Base-by-base conservation (phyloP, 2,888 invertebrate genomes). In the Trissolcus brochymenae region DNA sequence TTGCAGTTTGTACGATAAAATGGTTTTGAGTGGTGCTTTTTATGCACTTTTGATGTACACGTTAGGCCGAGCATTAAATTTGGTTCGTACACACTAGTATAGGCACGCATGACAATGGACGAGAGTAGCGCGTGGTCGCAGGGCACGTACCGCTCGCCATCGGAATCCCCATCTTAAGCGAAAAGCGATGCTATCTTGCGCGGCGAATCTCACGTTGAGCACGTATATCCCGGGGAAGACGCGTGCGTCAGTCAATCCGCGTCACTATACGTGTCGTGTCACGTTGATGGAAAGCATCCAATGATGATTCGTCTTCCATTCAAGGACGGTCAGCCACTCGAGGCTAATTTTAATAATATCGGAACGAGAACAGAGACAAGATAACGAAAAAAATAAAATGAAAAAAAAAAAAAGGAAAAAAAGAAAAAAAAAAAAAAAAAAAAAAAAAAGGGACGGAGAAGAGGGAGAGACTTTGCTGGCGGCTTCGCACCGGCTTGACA, bases 401-500 rank as follows among this genome's bases (percentile, higher is more conserved):
- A 21, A 21, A 25, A 13, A 29, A 21, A 59, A 64, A 46, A 1
- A 41, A 41, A 35, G 19, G 40, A 55, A 62, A 56, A 55, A 17
- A 16, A 54, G 73, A 56, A 66, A 64, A 43, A 41, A 35, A 29
- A 40, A 25, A 41, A 35, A 29, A 43, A 53, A 64, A 56, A 50
- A 25, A 21, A 56, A 71, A 56, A 62, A 67, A 67, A 66, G 57
- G 57, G 70, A 54, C 43, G 56, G 51, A 41, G 55, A 62, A 49
- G 60, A 56, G 50, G 49, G n/a, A 53, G 62, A 81, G 81, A 79
- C 81, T 79, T 80, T 80, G 80, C 83, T 84, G 82, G 84, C 82
- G 83, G 83, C 82, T 85, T 85, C 84, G 84, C 83, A 82, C 84
- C 86, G 86, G 84, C 86, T 84, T 85, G 85, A 85, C 86, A 85